These are phyloP conservation scores for Sarotherodon lohbergeri DNA, from an alignment of 2,113 vertebrate genomes.

Conservation along the genomic window DNA sequence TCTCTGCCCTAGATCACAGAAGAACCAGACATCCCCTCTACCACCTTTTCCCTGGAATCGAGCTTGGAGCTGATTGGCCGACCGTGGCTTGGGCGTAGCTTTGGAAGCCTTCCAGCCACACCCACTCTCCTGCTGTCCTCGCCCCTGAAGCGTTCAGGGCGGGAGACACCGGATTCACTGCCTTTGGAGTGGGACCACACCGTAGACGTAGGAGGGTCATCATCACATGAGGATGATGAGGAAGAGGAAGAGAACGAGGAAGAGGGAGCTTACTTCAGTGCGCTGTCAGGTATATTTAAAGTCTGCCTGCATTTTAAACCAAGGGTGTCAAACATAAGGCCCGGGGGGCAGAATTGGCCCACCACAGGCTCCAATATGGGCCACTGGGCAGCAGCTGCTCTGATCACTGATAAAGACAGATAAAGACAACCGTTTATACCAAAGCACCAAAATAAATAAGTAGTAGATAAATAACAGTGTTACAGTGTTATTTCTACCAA, in stretches of 20 bases:
- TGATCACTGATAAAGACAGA: background rate
- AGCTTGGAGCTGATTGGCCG: slow-evolving; percentile 76
- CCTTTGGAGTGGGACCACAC: slow-evolving; percentile 97
- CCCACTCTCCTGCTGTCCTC: slow-evolving; percentile 77
- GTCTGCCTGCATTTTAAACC: background rate
- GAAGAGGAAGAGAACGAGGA: slow-evolving; percentile 76
- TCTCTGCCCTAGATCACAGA: slow-evolving; percentile 65
- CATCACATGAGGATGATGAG: slow-evolving; percentile 86
- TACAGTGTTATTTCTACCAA: background rate
- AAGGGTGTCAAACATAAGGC: background rate
- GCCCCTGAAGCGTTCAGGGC: slow-evolving; percentile 81
- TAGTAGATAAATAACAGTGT: background rate
- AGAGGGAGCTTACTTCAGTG: slow-evolving; percentile 78
- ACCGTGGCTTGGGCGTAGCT: slow-evolving; percentile 67
- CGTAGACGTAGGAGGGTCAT: slow-evolving; percentile 88
- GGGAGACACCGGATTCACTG: slow-evolving; percentile 94
- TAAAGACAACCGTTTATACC: background rate
- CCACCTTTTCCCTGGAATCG: slow-evolving; percentile 76
- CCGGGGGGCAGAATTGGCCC: background rate
- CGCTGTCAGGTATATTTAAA: slow-evolving; percentile 80
- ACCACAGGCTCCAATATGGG: background rate
- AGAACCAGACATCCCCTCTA: slow-evolving; percentile 76
- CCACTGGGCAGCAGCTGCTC: background rate
- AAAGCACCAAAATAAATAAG: background rate
- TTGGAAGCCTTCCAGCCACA: slow-evolving; percentile 61